These are phyloP conservation scores for Drosophila kepulauana DNA, from an alignment of 1,140 invertebrate species.

Conservation along the genomic window DNA sequence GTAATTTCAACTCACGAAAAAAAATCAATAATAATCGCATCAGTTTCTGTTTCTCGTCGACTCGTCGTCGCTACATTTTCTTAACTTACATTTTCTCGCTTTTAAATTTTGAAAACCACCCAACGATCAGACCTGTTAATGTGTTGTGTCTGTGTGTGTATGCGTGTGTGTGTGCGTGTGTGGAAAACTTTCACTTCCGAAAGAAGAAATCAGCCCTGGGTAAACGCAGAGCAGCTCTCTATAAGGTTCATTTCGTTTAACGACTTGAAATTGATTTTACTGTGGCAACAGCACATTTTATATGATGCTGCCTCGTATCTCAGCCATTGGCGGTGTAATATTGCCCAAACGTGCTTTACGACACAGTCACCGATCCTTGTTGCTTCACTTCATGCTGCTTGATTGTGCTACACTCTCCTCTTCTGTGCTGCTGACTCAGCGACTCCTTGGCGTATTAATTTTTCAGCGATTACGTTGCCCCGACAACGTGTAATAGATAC, in stretches of 20 bases:
- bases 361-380: slow-evolving; percentile 59
- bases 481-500: slow-evolving; percentile 77
- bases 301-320: slow-evolving; percentile 56
- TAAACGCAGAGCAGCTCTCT: slow-evolving; percentile 32
- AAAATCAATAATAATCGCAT: slow-evolving; percentile 79
- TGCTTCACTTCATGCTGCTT: slow-evolving; percentile 22
- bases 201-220: slow-evolving; percentile 23
- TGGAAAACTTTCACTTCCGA: slow-evolving; percentile 46
- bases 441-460: slow-evolving; percentile 71
- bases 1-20: slow-evolving; percentile 59
- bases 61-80: slow-evolving; percentile 19
- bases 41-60: slow-evolving; percentile 31
- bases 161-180: slow-evolving; percentile 4
- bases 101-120: slow-evolving; percentile 58
- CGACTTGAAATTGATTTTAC: slow-evolving; percentile 84
- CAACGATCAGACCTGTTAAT: slow-evolving; percentile 54
- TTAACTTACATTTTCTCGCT: slow-evolving; percentile 50
- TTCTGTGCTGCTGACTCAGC: slow-evolving; percentile 8
- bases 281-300: slow-evolving; percentile 72
- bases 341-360: slow-evolving; percentile 79
- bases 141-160: slow-evolving; percentile 28
- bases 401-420: slow-evolving; percentile 22
- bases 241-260: slow-evolving; percentile 85
- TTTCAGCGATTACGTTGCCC: slow-evolving; percentile 80
- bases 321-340: slow-evolving; percentile 61